Percentiles rank a stretch among this genome's conserved stretches.
These are phyloP conservation scores for Antitype chi DNA, from an alignment of 2,888 invertebrate genomes.

Conservation along the genomic window DNA sequence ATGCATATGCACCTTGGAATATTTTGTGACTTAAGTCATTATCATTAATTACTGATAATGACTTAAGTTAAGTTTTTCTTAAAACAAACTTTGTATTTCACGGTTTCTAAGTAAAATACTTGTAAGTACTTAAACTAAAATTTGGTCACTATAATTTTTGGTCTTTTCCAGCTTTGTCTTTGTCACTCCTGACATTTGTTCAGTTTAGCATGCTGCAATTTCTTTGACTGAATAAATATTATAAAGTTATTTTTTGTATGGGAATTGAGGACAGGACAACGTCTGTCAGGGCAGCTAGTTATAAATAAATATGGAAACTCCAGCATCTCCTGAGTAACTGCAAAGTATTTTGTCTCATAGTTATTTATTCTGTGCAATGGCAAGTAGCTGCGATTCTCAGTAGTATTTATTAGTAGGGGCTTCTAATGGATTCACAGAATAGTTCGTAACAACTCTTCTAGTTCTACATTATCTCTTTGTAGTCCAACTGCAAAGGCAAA, in stretches of 20 bases:
- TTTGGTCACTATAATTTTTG: neutral
- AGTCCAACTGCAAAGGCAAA: neutral
- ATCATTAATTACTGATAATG: neutral
- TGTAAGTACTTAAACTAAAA: neutral
- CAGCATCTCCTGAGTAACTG: neutral
- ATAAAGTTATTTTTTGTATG: too few relatives aligned
- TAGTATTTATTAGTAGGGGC: constrained; percentile 22
- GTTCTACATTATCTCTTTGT: constrained; percentile 21
- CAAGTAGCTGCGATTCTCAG: constrained; percentile 18
- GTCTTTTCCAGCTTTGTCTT: neutral
- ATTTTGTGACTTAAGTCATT: neutral
- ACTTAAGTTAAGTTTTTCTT: neutral
- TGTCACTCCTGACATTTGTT: too few relatives aligned
- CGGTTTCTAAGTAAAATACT: neutral
- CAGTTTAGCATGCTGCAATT: neutral
- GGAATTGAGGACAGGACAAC: too few relatives aligned
- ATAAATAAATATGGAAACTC: neutral
- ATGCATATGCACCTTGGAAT: neutral
- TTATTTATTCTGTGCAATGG: constrained; percentile 25
- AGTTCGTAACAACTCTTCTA: constrained; percentile 12
- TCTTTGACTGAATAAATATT: too few relatives aligned
- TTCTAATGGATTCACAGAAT: constrained; percentile 23
- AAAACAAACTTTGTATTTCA: neutral
- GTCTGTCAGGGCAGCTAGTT: too few relatives aligned
- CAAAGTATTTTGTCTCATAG: constrained; percentile 20